Conservation (phyloP, 30 jellyfish, hydroid and myxozoan species). For the Clytia hemisphaerica region DNA sequence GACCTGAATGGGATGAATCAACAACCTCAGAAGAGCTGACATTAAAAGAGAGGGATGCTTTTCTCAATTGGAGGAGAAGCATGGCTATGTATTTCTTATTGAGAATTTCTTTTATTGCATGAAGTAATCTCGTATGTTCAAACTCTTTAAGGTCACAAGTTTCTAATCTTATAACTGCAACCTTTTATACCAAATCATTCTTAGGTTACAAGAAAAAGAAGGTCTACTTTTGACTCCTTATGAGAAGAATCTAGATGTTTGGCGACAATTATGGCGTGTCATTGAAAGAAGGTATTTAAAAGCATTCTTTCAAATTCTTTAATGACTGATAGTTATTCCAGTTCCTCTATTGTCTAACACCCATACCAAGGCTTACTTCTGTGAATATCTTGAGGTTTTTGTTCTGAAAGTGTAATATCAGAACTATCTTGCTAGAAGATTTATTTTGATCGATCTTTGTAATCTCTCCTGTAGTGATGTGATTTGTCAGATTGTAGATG, state of each 20-base stretch:
- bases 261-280: slow-evolving; percentile 99
- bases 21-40: slow-evolving; percentile 73
- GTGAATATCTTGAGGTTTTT: too few relatives aligned
- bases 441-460: not conserved
- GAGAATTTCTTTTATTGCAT: not conserved
- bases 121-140: not conserved
- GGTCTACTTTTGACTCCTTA: slow-evolving; percentile 77
- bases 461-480: slow-evolving; percentile 59
- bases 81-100: slow-evolving; percentile 58
- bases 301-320: too few relatives aligned
- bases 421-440: too few relatives aligned
- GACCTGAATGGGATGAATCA: slow-evolving; percentile 67
- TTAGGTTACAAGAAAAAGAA: slow-evolving; percentile 50
- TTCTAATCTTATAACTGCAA: not conserved
- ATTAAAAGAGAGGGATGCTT: slow-evolving; percentile 54
- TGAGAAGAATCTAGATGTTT: slow-evolving; percentile 92
- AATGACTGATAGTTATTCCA: not conserved
- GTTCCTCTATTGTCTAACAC: not conserved
- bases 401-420: too few relatives aligned
- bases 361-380: too few relatives aligned
- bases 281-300: slow-evolving; percentile 82
- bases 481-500: slow-evolving; percentile 93
- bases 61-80: slow-evolving; percentile 77
- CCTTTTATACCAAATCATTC: not conserved
- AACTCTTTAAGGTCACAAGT: not conserved